Conservation (phyloP, 2,797 vertebrate genomes). For the Staurois parvus region DNA sequence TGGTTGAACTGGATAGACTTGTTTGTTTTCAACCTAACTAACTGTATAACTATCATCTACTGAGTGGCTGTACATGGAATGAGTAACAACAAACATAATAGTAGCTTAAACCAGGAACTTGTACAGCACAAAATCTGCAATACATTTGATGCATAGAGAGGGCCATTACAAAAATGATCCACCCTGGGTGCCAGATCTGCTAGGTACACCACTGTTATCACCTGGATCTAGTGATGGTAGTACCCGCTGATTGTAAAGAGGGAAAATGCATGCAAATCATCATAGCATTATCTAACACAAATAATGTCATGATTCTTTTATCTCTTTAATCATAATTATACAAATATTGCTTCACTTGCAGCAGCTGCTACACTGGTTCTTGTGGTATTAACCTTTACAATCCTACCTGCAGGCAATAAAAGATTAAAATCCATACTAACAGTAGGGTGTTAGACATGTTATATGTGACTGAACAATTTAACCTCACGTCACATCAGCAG, state of each 20-base stretch:
- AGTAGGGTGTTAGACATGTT: neutral
- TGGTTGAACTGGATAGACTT: too few species aligned
- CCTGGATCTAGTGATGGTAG: neutral
- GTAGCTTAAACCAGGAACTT: too few species aligned
- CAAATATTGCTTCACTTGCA: neutral
- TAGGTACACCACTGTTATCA: too few species aligned
- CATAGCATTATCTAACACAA: neutral
- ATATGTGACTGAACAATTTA: constrained; percentile 25
- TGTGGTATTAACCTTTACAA: neutral
- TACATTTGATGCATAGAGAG: too few species aligned
- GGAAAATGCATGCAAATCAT: neutral
- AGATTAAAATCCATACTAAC: constrained; percentile 20
- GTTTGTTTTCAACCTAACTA: too few species aligned
- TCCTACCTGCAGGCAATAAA: constrained; percentile 15
- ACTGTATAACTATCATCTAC: too few species aligned
- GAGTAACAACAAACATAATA: too few species aligned
- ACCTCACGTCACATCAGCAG: constrained; percentile 27
- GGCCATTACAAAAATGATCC: too few species aligned
- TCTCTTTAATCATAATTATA: neutral
- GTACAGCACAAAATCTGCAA: too few species aligned
- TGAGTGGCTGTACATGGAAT: too few species aligned
- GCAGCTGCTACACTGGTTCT: neutral
- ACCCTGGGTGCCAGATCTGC: too few species aligned
- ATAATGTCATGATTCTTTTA: constrained; percentile 7
- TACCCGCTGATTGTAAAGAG: neutral